Percentiles rank a stretch among this genome's conserved stretches.
These are phyloP conservation scores for Psittacara wagleri DNA, from an alignment of 2,113 vertebrate species.

Conservation along the genomic window DNA sequence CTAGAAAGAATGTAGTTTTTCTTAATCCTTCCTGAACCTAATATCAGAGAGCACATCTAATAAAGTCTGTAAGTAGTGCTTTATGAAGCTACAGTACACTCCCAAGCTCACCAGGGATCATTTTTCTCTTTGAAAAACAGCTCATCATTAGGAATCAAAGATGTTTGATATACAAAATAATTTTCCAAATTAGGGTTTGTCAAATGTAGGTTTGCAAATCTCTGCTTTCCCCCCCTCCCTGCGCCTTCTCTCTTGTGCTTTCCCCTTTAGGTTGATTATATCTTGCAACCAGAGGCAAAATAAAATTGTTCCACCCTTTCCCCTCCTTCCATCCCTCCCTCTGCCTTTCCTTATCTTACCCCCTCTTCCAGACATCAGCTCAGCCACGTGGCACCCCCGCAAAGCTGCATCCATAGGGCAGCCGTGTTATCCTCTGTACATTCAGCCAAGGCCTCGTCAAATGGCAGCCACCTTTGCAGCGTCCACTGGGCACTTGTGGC, in stretches of 20 bases:
- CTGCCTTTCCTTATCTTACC: constrained; percentile 30
- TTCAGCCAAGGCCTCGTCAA: constrained; percentile 37
- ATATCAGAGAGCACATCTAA: not conserved
- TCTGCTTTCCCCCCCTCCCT: not conserved
- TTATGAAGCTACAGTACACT: not conserved
- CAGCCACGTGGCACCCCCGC: not conserved
- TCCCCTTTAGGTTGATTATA: constrained; percentile 44
- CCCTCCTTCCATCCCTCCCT: constrained; percentile 35
- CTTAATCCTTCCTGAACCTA: not conserved
- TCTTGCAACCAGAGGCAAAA: constrained; percentile 67
- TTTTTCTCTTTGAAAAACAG: constrained; percentile 60
- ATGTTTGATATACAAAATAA: constrained; percentile 69
- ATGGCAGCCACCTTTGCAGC: not conserved
- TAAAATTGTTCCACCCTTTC: constrained; percentile 58
- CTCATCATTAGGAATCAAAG: constrained; percentile 65
- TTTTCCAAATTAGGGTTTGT: constrained; percentile 70
- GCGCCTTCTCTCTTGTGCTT: not conserved
- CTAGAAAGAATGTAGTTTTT: not conserved
- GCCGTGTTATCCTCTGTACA: not conserved
- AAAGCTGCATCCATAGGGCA: not conserved
- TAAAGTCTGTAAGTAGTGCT: not conserved
- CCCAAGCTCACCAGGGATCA: constrained; percentile 1
- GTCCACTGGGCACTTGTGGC: not conserved
- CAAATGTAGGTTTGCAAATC: constrained; percentile 56
- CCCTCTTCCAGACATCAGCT: not conserved